Evolutionary conservation across 2,113 vertebrate genomes (phyloP).

Genomic region (Tachuris rubrigastra): DNA sequence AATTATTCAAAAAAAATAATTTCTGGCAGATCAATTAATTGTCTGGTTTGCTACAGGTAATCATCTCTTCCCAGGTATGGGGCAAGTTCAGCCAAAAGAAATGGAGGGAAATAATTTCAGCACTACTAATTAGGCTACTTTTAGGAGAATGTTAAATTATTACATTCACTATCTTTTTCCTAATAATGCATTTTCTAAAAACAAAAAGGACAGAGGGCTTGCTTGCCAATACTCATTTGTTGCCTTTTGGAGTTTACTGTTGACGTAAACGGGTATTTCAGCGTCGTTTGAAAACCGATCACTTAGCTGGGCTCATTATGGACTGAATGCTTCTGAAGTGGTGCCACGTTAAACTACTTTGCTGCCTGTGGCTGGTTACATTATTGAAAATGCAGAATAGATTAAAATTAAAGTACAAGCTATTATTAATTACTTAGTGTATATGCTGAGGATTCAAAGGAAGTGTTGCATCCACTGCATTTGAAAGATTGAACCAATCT

Average conservation of each 20-base stretch:
- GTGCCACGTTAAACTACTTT: not conserved
- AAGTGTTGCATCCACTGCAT: not conserved
- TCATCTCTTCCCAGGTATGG: not conserved
- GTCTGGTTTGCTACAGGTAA: not conserved
- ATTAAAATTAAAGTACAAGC: not conserved
- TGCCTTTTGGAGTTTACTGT: not conserved
- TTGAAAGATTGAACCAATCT: not conserved
- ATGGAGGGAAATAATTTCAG: not conserved
- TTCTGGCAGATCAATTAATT: not conserved
- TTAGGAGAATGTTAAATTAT: not conserved
- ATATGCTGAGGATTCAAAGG: not conserved
- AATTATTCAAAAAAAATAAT: not conserved
- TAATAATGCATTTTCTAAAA: not conserved
- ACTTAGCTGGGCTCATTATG: not conserved
- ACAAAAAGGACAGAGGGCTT: not conserved
- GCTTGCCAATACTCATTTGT: not conserved
- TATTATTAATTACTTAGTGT: not conserved
- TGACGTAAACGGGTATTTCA: not conserved
- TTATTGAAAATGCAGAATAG: not conserved
- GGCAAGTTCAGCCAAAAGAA: not conserved
- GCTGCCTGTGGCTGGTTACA: not conserved
- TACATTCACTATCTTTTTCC: not conserved
- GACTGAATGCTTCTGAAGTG: not conserved
- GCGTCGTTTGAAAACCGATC: not conserved
- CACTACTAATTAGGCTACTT: not conserved